Evolutionary conservation across 2,113 vertebrate genomes (phyloP).

Genomic region (Conger conger): DNA sequence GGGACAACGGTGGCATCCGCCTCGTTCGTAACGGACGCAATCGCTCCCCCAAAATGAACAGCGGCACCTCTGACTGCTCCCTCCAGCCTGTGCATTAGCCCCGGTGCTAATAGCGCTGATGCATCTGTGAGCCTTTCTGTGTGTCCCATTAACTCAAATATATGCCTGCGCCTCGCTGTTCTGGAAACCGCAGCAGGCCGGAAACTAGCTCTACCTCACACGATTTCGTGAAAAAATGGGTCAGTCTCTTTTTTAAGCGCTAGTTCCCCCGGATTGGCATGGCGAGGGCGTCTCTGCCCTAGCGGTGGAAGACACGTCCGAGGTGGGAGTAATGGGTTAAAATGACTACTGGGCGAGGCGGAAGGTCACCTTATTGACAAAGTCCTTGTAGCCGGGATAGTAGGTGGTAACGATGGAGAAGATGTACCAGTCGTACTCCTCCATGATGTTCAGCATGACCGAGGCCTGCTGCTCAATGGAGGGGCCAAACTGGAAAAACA

Average conservation of each 20-base stretch:
- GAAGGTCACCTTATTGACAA: constrained; percentile 87
- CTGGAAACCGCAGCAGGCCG: neutral
- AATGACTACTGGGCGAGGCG: neutral
- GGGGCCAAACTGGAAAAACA: constrained; percentile 99
- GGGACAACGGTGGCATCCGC: neutral
- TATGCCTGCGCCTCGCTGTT: neutral
- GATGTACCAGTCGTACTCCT: constrained; percentile 99
- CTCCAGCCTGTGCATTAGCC: neutral
- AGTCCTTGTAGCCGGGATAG: constrained; percentile 96
- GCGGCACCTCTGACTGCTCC: neutral
- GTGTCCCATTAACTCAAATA: neutral
- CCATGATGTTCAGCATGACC: constrained; percentile 98
- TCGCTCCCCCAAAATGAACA: neutral
- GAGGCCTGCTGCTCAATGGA: constrained; percentile 97
- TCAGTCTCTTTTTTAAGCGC: neutral
- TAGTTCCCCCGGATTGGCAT: neutral
- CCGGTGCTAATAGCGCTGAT: neutral
- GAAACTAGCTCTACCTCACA: neutral
- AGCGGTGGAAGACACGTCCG: neutral
- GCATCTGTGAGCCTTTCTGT: neutral
- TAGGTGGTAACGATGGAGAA: constrained; percentile 98
- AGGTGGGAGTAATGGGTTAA: neutral
- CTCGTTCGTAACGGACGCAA: neutral
- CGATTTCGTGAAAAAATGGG: neutral
- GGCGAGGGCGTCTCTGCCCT: neutral